These are phyloP conservation scores for Sinocyclocheilus maitianheensis DNA, from an alignment of 2,113 vertebrate genomes.

Conservation along the genomic window DNA sequence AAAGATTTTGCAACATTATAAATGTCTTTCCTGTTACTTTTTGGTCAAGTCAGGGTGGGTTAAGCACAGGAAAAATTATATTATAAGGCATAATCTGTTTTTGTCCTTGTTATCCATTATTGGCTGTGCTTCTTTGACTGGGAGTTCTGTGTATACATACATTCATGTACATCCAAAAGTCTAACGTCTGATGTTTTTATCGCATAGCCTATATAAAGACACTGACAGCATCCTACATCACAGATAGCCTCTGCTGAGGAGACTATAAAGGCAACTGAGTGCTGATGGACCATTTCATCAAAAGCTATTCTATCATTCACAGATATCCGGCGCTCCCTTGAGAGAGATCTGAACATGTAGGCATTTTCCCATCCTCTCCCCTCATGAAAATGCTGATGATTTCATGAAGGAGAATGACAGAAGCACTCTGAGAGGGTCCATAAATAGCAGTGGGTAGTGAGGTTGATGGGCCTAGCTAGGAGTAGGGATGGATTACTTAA, in stretches of 20 bases:
- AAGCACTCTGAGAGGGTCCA: conserved; percentile 34
- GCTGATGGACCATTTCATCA: conserved; percentile 35
- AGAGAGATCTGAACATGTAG: conserved; percentile 45
- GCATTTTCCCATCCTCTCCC: conserved; percentile 44
- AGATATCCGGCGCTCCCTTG: conserved; percentile 36
- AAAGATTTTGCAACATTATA: too few relatives aligned
- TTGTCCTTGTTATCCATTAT: background rate
- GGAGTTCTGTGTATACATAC: background rate
- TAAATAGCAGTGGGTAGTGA: conserved; percentile 45
- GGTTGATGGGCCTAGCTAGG: conserved; percentile 44
- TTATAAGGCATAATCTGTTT: background rate
- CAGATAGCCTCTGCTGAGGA: background rate
- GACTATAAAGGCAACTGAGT: background rate
- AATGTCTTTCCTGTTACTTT: too few relatives aligned
- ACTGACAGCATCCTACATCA: conserved; percentile 12
- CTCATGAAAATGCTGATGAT: conserved; percentile 57
- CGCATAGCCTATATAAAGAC: background rate
- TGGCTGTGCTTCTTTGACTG: background rate
- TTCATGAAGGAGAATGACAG: conserved; percentile 39
- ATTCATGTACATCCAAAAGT: background rate
- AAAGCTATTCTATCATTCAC: conserved; percentile 37
- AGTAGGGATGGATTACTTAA: conserved; percentile 53
- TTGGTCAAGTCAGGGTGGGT: background rate
- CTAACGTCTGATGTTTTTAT: conserved; percentile 7
- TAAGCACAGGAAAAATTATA: background rate